Conservation (phyloP, 2,888 invertebrate genomes). For the Geotrupes spiniger region DNA sequence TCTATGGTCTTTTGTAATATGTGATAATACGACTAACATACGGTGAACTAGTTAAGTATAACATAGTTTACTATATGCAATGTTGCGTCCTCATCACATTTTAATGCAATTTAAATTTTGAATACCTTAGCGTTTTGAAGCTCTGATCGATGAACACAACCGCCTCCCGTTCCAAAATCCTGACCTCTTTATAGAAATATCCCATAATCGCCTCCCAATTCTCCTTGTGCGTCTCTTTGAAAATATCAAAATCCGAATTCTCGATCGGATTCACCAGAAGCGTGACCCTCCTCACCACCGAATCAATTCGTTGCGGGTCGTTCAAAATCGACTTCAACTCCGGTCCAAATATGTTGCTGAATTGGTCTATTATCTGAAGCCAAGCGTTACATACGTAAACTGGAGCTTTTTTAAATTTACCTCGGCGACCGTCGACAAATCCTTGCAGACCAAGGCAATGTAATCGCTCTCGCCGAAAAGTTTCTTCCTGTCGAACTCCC, state of each 20-base stretch:
- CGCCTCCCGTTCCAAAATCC: constrained; percentile 74
- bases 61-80: too few species aligned
- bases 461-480: constrained; percentile 85
- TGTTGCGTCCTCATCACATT: too few species aligned
- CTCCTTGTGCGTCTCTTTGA: constrained; percentile 71
- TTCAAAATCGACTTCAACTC: constrained; percentile 84
- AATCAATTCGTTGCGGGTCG: constrained; percentile 83
- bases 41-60: too few species aligned
- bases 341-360: constrained; percentile 84
- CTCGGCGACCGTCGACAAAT: constrained; percentile 75
- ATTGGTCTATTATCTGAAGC: constrained; percentile 73
- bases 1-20: too few species aligned
- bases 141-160: constrained; percentile 82
- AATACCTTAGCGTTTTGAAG: constrained; percentile 70
- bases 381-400: background rate
- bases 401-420: constrained; percentile 45
- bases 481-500: constrained; percentile 86
- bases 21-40: too few species aligned
- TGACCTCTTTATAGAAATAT: constrained; percentile 73
- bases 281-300: constrained; percentile 76
- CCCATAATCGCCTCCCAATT: constrained; percentile 84
- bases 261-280: constrained; percentile 72
- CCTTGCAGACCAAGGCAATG: constrained; percentile 73
- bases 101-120: background rate
- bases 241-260: constrained; percentile 81